Evolutionary conservation across 2,888 invertebrate genomes (phyloP), one percentile per base, ranked within the genome.

Genomic region (Melinopterus prodromus): DNA sequence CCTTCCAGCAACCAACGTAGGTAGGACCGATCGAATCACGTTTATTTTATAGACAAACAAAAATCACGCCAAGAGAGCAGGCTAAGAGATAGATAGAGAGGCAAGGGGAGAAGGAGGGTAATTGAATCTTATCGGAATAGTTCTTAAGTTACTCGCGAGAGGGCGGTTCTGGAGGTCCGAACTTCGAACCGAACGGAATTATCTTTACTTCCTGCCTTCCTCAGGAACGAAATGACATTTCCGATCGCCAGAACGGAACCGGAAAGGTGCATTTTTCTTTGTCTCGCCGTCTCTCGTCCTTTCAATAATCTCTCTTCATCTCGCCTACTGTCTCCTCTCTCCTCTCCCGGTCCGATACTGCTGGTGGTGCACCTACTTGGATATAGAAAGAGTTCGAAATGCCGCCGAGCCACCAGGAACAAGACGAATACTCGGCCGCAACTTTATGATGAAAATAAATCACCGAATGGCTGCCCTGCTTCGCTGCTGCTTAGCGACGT

Each of bases 171-270:
- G 12, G 53, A 53, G 53, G 53, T 53, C 53, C 53, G 53, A 74
- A 74, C 36, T 74, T 74, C 74, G 35, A 37, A 36, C 37, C 74
- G 15, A 15, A 37, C 74, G 6, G 74, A 74, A 74, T 74, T 74
- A 36, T 74, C 74, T 74, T 86, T 86, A 87, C 87, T 87, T 87
- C 87, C 87, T 86, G 85, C 86, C 86, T 86, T 85, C 84, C 38
- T 36, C 69, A 38, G 36, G 74, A 38, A 38, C 70, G 76, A 87
- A 87, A 87, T 86, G 87, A 87, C 87, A 86, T 87, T 86, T 87
- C 87, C 87, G 86, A 86, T 83, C 85, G 86, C 85, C 86, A 85
- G 84, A 79, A 86, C 86, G 86, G 87, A 86, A 87, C 84, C 85
- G 86, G 86, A 86, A 86, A 84, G 85, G 85, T 82, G 83, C 83